Conservation (phyloP, 2,113 vertebrate species). For the Murina feae region DNA sequence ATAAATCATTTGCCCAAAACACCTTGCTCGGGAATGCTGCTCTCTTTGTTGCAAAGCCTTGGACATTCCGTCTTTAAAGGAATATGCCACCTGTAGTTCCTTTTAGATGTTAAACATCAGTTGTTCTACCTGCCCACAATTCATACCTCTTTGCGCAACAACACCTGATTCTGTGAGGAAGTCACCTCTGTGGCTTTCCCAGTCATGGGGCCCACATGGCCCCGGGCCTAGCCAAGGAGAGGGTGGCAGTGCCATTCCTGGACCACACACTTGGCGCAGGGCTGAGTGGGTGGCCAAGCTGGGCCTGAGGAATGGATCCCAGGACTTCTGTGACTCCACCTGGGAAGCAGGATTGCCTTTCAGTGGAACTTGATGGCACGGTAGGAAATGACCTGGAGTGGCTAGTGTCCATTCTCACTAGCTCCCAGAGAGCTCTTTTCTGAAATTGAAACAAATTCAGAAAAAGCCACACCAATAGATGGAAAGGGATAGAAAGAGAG, state of each 20-base stretch:
- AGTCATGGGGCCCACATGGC: fast-evolving
- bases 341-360: neutral
- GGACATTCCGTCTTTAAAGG: neutral
- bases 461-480: neutral
- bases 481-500: neutral
- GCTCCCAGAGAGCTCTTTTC: neutral
- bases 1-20: neutral
- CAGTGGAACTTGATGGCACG: neutral
- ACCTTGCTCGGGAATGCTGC: neutral
- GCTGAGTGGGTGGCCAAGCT: neutral
- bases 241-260: too few relatives aligned
- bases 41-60: neutral
- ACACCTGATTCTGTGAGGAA: neutral
- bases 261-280: neutral
- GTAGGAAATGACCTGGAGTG: neutral
- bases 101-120: neutral
- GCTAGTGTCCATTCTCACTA: neutral
- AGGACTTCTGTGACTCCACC: too few relatives aligned
- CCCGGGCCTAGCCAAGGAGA: neutral
- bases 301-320: neutral
- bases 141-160: neutral
- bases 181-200: neutral
- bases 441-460: neutral
- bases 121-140: neutral
- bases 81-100: neutral